Conservation (phyloP, 2,797 vertebrate species). For the Myotis pilosus region DNA sequence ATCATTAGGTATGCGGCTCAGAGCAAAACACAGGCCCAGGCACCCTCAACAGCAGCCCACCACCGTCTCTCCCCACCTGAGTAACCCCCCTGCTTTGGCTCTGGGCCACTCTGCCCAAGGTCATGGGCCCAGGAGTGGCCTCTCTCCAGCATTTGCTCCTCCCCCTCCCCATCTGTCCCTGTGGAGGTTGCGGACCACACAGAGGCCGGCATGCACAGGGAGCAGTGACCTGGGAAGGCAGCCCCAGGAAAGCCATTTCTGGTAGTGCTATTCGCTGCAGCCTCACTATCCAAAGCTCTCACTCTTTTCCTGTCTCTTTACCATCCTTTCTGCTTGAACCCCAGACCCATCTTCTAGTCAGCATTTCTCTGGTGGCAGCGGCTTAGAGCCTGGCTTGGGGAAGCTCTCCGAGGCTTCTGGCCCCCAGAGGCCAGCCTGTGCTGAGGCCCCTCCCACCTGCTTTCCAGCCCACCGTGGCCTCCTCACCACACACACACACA, state of each 20-base stretch:
- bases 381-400: neutral
- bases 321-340: neutral
- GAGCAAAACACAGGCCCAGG: neutral
- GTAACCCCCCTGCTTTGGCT: rapidly evolving
- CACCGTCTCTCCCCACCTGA: neutral
- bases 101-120: neutral
- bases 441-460: neutral
- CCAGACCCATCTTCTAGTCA: neutral
- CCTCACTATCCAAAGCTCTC: neutral
- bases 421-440: neutral
- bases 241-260: neutral
- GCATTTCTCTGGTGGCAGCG: neutral
- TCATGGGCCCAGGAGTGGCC: rapidly evolving
- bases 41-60: rapidly evolving
- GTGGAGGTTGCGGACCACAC: rapidly evolving
- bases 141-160: neutral
- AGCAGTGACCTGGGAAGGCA: neutral
- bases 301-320: neutral
- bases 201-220: neutral
- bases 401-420: neutral
- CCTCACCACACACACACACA: neutral
- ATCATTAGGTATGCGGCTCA: neutral
- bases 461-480: rapidly evolving
- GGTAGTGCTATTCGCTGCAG: neutral
- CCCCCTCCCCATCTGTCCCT: neutral